Percentiles rank a stretch among this genome's conserved stretches.
These are phyloP conservation scores for Macroteleia sp. DNA, from an alignment of 2,888 invertebrate genomes.

Conservation along the genomic window DNA sequence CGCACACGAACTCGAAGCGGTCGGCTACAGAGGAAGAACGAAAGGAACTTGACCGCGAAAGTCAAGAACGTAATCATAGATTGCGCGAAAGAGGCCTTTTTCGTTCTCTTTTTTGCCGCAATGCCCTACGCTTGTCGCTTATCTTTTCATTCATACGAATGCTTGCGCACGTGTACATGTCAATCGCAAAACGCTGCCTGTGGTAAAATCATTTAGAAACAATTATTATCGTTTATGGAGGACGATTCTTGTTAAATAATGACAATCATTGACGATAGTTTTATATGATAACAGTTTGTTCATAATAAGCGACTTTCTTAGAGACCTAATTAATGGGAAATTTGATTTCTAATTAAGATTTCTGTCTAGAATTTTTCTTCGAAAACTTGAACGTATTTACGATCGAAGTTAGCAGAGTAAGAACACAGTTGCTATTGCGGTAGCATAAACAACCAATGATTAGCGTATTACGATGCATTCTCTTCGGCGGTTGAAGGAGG, in stretches of 20 bases:
- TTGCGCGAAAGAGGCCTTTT: constrained; percentile 59
- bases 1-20: constrained; percentile 53
- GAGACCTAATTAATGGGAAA: background rate
- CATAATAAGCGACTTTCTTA: background rate
- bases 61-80: constrained; percentile 80
- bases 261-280: constrained; percentile 28
- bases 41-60: constrained; percentile 77
- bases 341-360: constrained; percentile 33
- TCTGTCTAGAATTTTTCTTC: constrained; percentile 12
- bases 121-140: constrained; percentile 32
- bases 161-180: too few species aligned
- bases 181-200: too few species aligned
- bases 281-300: background rate
- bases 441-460: constrained; percentile 63
- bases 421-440: constrained; percentile 48
- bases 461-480: constrained; percentile 64
- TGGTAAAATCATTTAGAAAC: constrained; percentile 31
- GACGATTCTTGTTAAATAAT: constrained; percentile 27
- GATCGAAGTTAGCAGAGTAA: constrained; percentile 4
- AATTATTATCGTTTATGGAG: constrained; percentile 40
- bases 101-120: constrained; percentile 27
- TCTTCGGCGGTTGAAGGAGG: constrained; percentile 47
- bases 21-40: constrained; percentile 49
- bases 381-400: constrained; percentile 14
- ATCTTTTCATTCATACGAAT: constrained; percentile 56